A percentile compares a stretch with the other conserved stretches of the same genome.
Evolutionary conservation across 1,140 invertebrate species (phyloP).

Genomic region (Luehdorfia chinensis): DNA sequence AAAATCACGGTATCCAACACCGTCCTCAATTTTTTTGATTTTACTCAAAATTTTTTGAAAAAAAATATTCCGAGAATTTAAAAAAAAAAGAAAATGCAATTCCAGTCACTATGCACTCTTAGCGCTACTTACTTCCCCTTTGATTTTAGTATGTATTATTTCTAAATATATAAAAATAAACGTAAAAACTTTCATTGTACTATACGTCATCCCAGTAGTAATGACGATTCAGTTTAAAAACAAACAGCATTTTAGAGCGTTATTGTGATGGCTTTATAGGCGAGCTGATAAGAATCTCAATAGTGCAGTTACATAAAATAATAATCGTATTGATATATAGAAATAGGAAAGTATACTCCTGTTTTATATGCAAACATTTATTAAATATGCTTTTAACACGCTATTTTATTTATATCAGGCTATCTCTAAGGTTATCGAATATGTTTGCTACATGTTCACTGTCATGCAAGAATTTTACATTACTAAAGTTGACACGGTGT

Average conservation of each 20-base stretch:
- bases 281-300: conserved; percentile 33
- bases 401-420: not conserved
- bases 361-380: not conserved
- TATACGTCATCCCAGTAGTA: not conserved
- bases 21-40: too few relatives aligned
- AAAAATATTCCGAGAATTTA: too few relatives aligned
- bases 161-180: conserved; percentile 1
- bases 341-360: not conserved
- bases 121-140: conserved; percentile 10
- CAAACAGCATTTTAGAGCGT: not conserved
- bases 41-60: too few relatives aligned
- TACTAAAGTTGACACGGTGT: too few relatives aligned
- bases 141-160: not conserved
- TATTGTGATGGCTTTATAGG: conserved; percentile 36
- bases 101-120: too few relatives aligned
- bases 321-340: conserved; percentile 11
- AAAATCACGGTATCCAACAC: too few relatives aligned
- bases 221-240: conserved; percentile 5
- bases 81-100: too few relatives aligned
- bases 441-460: not conserved
- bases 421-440: conserved; percentile 8
- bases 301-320: conserved; percentile 21
- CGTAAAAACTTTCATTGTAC: not conserved
- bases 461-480: too few relatives aligned
- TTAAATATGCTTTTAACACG: conserved; percentile 2